Percentiles rank a stretch among this genome's conserved stretches.
These are phyloP conservation scores for Dorcus parallelipipedus DNA, from an alignment of 2,888 invertebrate genomes.

Conservation along the genomic window DNA sequence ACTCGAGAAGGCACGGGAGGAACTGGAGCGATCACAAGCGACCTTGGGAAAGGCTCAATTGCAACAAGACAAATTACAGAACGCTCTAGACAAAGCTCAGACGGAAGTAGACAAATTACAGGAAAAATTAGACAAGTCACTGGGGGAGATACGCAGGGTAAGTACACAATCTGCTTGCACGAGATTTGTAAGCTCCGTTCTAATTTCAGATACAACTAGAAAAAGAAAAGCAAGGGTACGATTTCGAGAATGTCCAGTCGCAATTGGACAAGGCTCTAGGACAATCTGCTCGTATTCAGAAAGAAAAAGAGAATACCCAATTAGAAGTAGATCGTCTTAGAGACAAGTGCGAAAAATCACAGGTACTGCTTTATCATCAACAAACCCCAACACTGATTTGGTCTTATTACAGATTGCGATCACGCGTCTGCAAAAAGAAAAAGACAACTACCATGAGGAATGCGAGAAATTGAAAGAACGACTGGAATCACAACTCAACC, in stretches of 20 bases:
- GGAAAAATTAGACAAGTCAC: conserved; percentile 80
- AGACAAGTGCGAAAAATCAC: conserved; percentile 86
- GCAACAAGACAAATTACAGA: conserved; percentile 89
- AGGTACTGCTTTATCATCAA: conserved; percentile 53
- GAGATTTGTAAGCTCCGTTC: not conserved
- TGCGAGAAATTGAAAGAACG: conserved; percentile 78
- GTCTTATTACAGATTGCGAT: conserved; percentile 56
- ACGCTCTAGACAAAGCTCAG: conserved; percentile 83
- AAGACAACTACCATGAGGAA: conserved; percentile 78
- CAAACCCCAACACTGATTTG: not conserved
- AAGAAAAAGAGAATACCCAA: conserved; percentile 83
- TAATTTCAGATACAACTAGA: conserved; percentile 75
- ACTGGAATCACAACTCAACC: conserved; percentile 75
- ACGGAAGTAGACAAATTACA: conserved; percentile 87
- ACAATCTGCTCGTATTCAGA: conserved; percentile 82
- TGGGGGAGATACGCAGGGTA: conserved; percentile 79
- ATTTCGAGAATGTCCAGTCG: conserved; percentile 85
- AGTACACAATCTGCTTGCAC: conserved; percentile 33
- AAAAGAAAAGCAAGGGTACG: conserved; percentile 86
- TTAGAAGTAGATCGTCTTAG: conserved; percentile 80
- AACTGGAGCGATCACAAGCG: conserved; percentile 83
- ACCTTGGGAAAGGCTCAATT: conserved; percentile 88
- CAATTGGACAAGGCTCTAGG: conserved; percentile 89
- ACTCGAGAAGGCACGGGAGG: conserved; percentile 82
- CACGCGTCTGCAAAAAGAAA: conserved; percentile 81